Base-by-base conservation (phyloP, 2,113 vertebrate species). In the Microtus pennsylvanicus region DNA sequence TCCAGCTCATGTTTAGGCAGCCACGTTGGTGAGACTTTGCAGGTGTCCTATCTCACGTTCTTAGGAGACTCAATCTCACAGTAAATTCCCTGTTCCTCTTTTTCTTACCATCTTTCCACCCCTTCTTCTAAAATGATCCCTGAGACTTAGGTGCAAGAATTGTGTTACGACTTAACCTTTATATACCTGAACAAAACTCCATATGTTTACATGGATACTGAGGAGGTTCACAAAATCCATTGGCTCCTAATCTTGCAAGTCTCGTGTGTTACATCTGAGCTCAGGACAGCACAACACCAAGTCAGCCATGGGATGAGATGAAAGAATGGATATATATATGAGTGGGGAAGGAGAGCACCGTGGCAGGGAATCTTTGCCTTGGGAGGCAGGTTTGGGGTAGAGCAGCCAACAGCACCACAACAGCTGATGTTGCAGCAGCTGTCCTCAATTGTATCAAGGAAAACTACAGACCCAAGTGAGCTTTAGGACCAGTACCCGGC, bases 401-500 rank as follows among this genome's bases (percentile, higher is more conserved):
- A 69, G 8, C 6, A 95, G 45, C 55, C 35, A 58, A 12, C 58
- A 88, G 30, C 10, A 1, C 6, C 1, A 10, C 1, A 45, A 30
- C 13, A 52, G 14, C 9, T 19, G 2, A 5, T 22, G 21, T 38
- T 45, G 11, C 42, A 42, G 10, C n/a, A 10, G 26, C 0, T 28
- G 19, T 33, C 58, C 12, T 90, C 65, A 19, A 11, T 33, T 12
- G 0, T 65, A 33, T 45, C 12, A 67, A 45, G 76, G 5, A 74
- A 28, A 90, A 75, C 16, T 35, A 11, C 22, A 58, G 47, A 13
- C 33, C 4, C 38, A 19, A 45, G 17, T 4, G 26, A 67, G 17
- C 11, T 26, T 65, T 70, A 47, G 55, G 28, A 75, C 21, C 0
- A 3, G 38, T 0, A 1, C 28, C 33, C 1, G 0, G 11, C 33